Evolutionary conservation across 2,888 invertebrate genomes (phyloP).

Genomic region (Melipona beecheii): DNA sequence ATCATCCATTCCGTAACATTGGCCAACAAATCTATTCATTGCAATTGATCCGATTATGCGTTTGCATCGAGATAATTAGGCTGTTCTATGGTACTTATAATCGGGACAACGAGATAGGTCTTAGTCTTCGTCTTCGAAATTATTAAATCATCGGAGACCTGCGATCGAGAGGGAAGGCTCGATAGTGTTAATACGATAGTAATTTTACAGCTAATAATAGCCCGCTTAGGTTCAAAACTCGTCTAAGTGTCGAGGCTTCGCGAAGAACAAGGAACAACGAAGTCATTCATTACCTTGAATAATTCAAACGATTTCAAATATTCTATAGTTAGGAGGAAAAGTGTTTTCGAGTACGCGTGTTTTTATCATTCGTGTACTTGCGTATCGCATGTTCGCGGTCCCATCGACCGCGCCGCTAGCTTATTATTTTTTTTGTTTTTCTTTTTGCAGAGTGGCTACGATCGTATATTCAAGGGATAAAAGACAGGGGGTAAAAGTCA

Average conservation of each 20-base stretch:
- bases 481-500: conserved; percentile 44
- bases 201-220: not conserved
- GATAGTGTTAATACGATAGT: not conserved
- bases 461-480: conserved; percentile 47
- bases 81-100: conserved; percentile 17
- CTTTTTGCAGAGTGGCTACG: conserved; percentile 14
- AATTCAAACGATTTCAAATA: not conserved
- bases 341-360: conserved; percentile 17
- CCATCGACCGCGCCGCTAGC: conserved; percentile 54
- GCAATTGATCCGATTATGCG: conserved; percentile 72
- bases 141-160: conserved; percentile 10
- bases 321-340: conserved; percentile 10
- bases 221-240: conserved; percentile 18
- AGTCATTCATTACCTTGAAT: not conserved
- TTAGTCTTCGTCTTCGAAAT: conserved; percentile 7
- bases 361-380: conserved; percentile 31
- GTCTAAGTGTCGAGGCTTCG: not conserved
- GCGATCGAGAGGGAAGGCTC: not conserved
- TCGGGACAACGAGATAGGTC: conserved; percentile 25
- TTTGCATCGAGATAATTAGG: conserved; percentile 40
- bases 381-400: conserved; percentile 56
- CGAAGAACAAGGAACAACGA: not conserved
- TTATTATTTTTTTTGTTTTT: not conserved
- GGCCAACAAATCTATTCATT: conserved; percentile 79
- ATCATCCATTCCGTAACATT: conserved; percentile 82